Base-by-base conservation (phyloP, 2,797 vertebrate genomes). In the Sebastes matsubarae region DNA sequence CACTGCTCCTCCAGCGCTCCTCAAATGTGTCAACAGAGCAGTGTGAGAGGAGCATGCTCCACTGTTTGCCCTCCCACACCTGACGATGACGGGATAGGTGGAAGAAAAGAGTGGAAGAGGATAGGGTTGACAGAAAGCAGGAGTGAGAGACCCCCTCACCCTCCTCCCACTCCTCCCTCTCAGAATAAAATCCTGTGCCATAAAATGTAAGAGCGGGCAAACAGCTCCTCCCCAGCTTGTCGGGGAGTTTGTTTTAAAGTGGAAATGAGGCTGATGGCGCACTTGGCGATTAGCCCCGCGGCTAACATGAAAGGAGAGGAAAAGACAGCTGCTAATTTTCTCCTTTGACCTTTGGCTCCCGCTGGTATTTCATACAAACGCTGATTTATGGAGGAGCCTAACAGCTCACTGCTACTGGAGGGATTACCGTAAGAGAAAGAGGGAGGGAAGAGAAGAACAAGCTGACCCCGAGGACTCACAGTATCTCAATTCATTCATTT, bases 261-360 rank as follows among this genome's bases (percentile, higher is more conserved):
- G 94, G 92, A 95, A 95, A 95, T 94, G 91, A 94, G 92, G 88
- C 89, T 90, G 92, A 93, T 92, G 91, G 79, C 78, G 79, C 79
- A 82, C 91, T 92, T 90, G 89, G 92, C 88, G 86, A 93, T 95
- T 93, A 93, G 92, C 93, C 93, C 91, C 36, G 60, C 10, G 81
- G 93, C 92, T 90, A 89, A 94, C 92, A 95, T 95, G 89, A 95
- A 95, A 95, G 94, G 81, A 92, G 87, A 94, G 89, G 87, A 93
- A 90, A 92, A 93, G 89, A 89, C 94, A 91, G 92, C 90, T 92
- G 93, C 91, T 94, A 90, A 95, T 95, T 95, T 95, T 94, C 93
- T 94, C 89, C 92, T 92, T 92, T 95, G 93, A 95, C 94, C 93
- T 94, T 94, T 94, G 90, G 87, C 90, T 92, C 93, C 93, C 84